These are phyloP conservation scores for Criorhina ranunculi DNA, from an alignment of 2,888 invertebrate genomes.

Conservation along the genomic window DNA sequence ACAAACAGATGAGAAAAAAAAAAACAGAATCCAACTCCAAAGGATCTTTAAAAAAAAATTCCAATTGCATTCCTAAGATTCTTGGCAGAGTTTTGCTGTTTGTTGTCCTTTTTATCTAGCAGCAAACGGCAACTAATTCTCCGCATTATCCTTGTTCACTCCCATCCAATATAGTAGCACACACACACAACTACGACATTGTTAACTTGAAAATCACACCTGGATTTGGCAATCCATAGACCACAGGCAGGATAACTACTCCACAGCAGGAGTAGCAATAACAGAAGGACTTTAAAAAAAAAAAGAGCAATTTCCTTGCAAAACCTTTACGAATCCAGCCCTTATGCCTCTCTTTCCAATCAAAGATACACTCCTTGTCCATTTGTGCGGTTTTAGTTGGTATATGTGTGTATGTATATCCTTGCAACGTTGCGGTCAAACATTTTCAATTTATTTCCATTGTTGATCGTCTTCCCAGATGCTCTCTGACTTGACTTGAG, in stretches of 20 bases:
- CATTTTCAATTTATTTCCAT: constrained; percentile 74
- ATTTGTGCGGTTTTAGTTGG: constrained; percentile 2
- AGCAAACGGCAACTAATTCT: constrained; percentile 69
- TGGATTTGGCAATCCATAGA: constrained; percentile 69
- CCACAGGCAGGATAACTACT: constrained; percentile 25
- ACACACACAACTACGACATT: constrained; percentile 39
- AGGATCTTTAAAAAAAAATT: too few relatives aligned
- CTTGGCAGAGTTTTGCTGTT: constrained; percentile 27
- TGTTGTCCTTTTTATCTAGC: constrained; percentile 50
- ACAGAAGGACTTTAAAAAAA: constrained; percentile 29
- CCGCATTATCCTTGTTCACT: constrained; percentile 73
- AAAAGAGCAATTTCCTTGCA: constrained; percentile 32
- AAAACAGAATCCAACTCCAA: constrained; percentile 24
- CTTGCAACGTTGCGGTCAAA: constrained; percentile 69
- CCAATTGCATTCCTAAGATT: constrained; percentile 70
- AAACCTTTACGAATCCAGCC: constrained; percentile 22
- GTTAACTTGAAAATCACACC: constrained; percentile 71
- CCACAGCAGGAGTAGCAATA: constrained; percentile 59
- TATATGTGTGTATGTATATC: constrained; percentile 18
- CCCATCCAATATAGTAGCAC: constrained; percentile 25
- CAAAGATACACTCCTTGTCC: constrained; percentile 41
- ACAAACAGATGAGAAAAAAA: not conserved
- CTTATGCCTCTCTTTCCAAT: constrained; percentile 52
- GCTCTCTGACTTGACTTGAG: constrained; percentile 62
- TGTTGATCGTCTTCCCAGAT: constrained; percentile 72